phyloP scores from a whole-genome alignment of 2,797 vertebrate species.

The Vespertilio murinus region DNA sequence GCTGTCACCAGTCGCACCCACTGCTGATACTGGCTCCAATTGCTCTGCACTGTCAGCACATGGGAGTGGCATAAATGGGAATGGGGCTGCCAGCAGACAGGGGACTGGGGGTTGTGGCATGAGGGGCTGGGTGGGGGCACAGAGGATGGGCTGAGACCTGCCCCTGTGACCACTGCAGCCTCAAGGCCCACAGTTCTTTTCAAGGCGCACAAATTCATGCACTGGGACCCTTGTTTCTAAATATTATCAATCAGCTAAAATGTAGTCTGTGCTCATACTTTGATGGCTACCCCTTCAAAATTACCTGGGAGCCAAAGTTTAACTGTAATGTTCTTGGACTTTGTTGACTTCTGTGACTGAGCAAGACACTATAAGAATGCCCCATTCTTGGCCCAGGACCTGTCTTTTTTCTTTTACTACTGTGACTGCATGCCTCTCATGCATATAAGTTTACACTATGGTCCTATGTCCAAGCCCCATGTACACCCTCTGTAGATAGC shows the following conservation, averaged over 20 bases:
- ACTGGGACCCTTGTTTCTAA: neutral
- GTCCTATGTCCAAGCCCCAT: neutral
- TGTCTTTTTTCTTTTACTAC: neutral
- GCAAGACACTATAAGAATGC: too few species aligned
- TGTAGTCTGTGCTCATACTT: neutral
- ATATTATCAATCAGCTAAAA: neutral
- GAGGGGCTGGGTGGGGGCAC: too few species aligned
- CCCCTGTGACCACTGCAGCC: too few species aligned
- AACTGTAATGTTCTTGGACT: neutral
- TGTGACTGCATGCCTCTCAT: neutral
- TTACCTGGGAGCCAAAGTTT: neutral
- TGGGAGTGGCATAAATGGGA: too few species aligned
- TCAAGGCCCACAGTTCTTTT: too few species aligned
- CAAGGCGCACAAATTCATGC: too few species aligned
- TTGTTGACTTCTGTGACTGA: neutral
- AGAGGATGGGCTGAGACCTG: too few species aligned
- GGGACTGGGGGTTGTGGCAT: too few species aligned
- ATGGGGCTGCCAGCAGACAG: too few species aligned
- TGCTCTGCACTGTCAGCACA: too few species aligned
- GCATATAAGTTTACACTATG: neutral
- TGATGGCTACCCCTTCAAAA: neutral
- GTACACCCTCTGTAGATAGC: neutral
- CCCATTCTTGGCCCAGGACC: neutral
- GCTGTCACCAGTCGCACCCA: too few species aligned
- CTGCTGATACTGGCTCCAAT: too few species aligned